Evolutionary conservation across 1,140 invertebrate genomes (phyloP).

Genomic region (Lepidostoma basale): DNA sequence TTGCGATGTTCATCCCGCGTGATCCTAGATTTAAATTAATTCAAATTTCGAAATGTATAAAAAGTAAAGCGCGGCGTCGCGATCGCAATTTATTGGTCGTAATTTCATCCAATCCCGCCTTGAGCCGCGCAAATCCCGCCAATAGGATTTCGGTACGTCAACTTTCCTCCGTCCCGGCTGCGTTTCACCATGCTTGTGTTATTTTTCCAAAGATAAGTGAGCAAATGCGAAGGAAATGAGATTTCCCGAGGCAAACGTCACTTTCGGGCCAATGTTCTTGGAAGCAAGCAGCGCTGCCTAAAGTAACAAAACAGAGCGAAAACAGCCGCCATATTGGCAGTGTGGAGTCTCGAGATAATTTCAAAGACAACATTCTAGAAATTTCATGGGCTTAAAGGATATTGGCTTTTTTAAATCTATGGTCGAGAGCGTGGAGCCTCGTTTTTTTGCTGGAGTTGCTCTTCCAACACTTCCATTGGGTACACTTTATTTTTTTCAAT

Average conservation of each 20-base stretch:
- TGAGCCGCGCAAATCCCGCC: slow-evolving; percentile 19
- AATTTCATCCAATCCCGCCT: slow-evolving; percentile 19
- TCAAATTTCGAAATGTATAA: slow-evolving; percentile 18
- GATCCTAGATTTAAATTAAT: slow-evolving; percentile 23
- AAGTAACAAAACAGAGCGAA: background rate
- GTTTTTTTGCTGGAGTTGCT: no score
- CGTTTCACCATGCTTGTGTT: slow-evolving; percentile 11
- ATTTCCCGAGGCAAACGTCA: slow-evolving; percentile 20
- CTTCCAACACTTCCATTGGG: no score
- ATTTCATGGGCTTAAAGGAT: no score
- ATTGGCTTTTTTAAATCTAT: no score
- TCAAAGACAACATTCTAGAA: background rate
- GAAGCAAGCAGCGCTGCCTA: background rate
- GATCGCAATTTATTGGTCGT: slow-evolving; percentile 24
- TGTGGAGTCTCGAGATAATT: slow-evolving; percentile 6
- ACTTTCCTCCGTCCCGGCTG: slow-evolving; percentile 7
- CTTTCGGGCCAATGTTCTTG: slow-evolving; percentile 8
- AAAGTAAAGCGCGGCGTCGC: background rate
- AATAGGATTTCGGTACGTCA: slow-evolving; percentile 20
- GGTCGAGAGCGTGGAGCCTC: no score
- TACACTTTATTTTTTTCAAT: no score
- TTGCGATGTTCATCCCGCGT: background rate
- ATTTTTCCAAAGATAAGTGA: slow-evolving; percentile 16
- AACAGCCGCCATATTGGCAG: slow-evolving; percentile 10
- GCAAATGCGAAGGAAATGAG: slow-evolving; percentile 22